Conservation (phyloP, 2,888 invertebrate genomes). For the Graphium colonna region DNA sequence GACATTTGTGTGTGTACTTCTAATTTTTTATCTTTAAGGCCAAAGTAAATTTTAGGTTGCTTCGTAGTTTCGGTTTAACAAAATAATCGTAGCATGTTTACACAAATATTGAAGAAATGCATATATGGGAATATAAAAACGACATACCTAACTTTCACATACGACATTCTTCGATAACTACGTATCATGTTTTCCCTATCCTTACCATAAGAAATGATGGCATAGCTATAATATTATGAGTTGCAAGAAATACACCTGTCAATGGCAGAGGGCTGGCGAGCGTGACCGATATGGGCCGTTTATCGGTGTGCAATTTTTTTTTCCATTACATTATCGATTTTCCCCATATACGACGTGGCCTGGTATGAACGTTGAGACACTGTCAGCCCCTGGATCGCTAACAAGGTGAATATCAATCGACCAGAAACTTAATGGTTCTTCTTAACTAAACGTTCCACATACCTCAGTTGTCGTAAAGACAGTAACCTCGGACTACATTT, state of each 20-base stretch:
- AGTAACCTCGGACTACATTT: too few relatives aligned
- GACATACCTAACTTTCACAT: background rate
- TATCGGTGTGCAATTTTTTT: background rate
- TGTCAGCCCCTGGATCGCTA: background rate
- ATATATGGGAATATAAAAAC: background rate
- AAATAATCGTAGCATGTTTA: too few relatives aligned
- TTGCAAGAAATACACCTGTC: constrained; percentile 17
- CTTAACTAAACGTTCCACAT: too few relatives aligned
- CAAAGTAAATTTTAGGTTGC: too few relatives aligned
- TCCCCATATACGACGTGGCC: background rate
- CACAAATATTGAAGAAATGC: too few relatives aligned
- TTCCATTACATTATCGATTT: background rate
- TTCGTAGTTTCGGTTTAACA: too few relatives aligned
- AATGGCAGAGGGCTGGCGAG: background rate
- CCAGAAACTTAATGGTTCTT: background rate
- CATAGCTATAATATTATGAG: background rate
- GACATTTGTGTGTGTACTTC: too few relatives aligned
- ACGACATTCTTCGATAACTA: constrained; percentile 2
- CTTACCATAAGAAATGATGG: constrained; percentile 8
- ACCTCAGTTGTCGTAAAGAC: too few relatives aligned
- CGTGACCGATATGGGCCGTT: constrained; percentile 8
- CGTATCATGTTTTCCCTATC: constrained; percentile 2
- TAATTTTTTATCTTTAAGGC: too few relatives aligned
- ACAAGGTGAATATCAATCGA: background rate
- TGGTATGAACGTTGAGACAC: background rate